Conservation (phyloP, 2,888 invertebrate species). For the Gortyna flavago region DNA sequence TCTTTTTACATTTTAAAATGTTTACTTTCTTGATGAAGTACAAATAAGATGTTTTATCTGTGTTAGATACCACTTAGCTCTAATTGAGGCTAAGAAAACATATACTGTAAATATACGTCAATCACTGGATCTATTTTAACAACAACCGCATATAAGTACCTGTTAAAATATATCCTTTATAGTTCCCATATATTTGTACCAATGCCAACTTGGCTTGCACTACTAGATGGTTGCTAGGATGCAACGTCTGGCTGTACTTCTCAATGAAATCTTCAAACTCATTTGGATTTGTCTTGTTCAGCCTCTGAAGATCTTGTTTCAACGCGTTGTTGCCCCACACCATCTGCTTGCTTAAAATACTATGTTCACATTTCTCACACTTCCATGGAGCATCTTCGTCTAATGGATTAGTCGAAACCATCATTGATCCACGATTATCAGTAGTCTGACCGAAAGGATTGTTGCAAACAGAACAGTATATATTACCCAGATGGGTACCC, state of each 20-base stretch:
- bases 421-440: conserved; percentile 82
- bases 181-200: conserved; percentile 92
- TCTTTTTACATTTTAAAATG: not conserved
- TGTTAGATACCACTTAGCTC: conserved; percentile 2
- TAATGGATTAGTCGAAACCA: conserved; percentile 91
- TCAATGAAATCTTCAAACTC: conserved; percentile 91
- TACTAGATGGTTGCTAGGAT: conserved; percentile 92
- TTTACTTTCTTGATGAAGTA: conserved; percentile 9
- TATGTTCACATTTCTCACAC: conserved; percentile 91
- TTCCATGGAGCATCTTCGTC: conserved; percentile 91
- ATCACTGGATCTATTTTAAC: conserved; percentile 40
- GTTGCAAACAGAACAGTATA: conserved; percentile 91
- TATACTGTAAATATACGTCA: conserved; percentile 21
- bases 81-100: conserved; percentile 30
- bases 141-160: conserved; percentile 79
- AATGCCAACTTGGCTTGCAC: conserved; percentile 92
- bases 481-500: conserved; percentile 91
- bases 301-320: conserved; percentile 89
- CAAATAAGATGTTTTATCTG: not conserved
- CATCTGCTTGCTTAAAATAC: conserved; percentile 90
- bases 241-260: conserved; percentile 91
- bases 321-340: conserved; percentile 91
- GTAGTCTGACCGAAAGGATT: conserved; percentile 77
- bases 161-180: conserved; percentile 88
- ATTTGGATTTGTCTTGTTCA: conserved; percentile 89